These are phyloP conservation scores for Limenitis camilla DNA, from an alignment of 2,888 invertebrate species.

Conservation along the genomic window DNA sequence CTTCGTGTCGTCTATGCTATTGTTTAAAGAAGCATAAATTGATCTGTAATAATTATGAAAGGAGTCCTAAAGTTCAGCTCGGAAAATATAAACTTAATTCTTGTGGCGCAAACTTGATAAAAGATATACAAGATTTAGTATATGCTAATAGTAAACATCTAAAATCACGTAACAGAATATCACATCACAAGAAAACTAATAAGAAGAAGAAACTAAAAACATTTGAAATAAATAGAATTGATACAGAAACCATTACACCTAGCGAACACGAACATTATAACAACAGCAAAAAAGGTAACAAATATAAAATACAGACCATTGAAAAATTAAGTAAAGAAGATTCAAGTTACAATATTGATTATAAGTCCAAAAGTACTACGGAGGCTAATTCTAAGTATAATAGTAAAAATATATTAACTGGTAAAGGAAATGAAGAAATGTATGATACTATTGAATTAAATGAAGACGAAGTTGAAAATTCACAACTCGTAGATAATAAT, in stretches of 20 bases:
- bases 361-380: too few species aligned
- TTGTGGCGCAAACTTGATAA: constrained; percentile 36
- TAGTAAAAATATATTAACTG: too few species aligned
- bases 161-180: neutral
- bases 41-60: constrained; percentile 42
- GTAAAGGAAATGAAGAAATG: too few species aligned
- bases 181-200: constrained; percentile 3
- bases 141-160: constrained; percentile 9
- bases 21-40: constrained; percentile 47
- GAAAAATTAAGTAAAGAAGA: too few species aligned
- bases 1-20: constrained; percentile 53
- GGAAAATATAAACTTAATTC: constrained; percentile 40
- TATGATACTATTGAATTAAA: neutral
- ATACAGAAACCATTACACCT: too few species aligned
- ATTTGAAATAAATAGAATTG: constrained; percentile 16
- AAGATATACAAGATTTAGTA: constrained; percentile 15
- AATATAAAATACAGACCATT: too few species aligned
- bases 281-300: too few species aligned
- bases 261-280: too few species aligned
- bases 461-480: neutral
- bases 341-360: too few species aligned
- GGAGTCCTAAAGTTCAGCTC: constrained; percentile 30
- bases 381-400: too few species aligned
- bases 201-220: constrained; percentile 14
- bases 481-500: neutral